Base-by-base conservation (phyloP, 2,797 vertebrate species). In the Darevskia nairensis region DNA sequence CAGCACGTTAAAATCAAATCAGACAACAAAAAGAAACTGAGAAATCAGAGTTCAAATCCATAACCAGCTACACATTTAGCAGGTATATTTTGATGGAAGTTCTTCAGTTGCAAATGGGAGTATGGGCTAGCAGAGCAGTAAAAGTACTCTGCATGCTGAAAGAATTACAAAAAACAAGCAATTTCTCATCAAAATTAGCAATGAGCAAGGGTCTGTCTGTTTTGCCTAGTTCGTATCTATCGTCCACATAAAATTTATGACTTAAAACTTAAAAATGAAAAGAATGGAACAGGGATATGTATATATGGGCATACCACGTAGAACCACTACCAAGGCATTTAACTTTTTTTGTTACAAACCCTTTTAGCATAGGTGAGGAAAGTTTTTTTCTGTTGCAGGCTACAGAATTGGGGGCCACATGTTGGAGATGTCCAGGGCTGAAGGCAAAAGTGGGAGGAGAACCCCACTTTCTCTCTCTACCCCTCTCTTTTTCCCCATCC, bases 241-340 rank as follows among this genome's bases (percentile, higher is more conserved):
- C 50, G 5, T 50, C 46, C 80, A 39, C 79, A 50, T 75, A 35
- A 92, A 94, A 91, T 4, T 74, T 82, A 27, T 44, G 85, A 13
- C 50, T 55, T 55, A 71, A 83, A 89, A 88, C 77, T 91, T 89
- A 91, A 7, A 91, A 92, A 94, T 35, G n/a, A 82, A 82, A 89
- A 84, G 76, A 87, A 82, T 82, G 74, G 89, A 93, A 88, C 84
- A 76, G 55, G 21, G 88, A 79, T 55, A 93, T 59, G 35, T 80
- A 85, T 89, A 86, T 71, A 85, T 74, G 27, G 23, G 6, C 85
- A 85, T 71, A 82, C 77, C 94, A 80, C 32, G 35, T 2, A 87
- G 61, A 46, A 41, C 21, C 86, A 88, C 84, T 84, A 82, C 35
- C 78, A 87, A 87, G 83, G 91, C 66, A 27, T 91, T 88, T 55